phyloP scores from a whole-genome alignment of 2,797 vertebrate genomes.

The Loris lydekkerianus region DNA sequence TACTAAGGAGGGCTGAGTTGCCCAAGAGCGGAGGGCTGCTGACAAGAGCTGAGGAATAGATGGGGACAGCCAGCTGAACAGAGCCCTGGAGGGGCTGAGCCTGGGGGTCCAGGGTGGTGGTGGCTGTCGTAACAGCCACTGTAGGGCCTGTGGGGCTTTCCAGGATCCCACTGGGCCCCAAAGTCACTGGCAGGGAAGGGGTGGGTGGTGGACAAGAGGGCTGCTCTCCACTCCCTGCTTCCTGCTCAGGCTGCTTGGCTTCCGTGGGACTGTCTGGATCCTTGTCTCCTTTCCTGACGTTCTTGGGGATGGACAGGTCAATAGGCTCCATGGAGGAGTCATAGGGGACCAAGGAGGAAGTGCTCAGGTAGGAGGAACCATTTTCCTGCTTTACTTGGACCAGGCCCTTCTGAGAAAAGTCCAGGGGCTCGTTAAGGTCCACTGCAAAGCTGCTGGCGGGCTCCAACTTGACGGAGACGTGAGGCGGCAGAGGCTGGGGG shows the following conservation, averaged over 20 bases:
- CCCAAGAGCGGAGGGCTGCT: slow-evolving; percentile 89
- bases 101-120: slow-evolving; percentile 80
- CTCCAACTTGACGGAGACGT: slow-evolving; percentile 93
- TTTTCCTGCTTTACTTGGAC: slow-evolving; percentile 93
- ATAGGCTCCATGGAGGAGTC: slow-evolving; percentile 95
- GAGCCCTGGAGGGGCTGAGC: slow-evolving; percentile 88
- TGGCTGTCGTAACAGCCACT: fast-evolving
- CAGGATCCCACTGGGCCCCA: slow-evolving; percentile 83
- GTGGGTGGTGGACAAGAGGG: slow-evolving; percentile 83
- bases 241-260: slow-evolving; percentile 88
- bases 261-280: slow-evolving; percentile 74
- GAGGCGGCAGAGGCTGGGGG: slow-evolving; percentile 70
- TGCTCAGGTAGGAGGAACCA: slow-evolving; percentile 70
- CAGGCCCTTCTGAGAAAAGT: slow-evolving; percentile 92
- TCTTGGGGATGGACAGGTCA: slow-evolving; percentile 94
- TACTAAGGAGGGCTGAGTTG: slow-evolving; percentile 87
- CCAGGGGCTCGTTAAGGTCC: slow-evolving; percentile 94
- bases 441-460: slow-evolving; percentile 86
- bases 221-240: slow-evolving; percentile 81
- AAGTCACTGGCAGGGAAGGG: slow-evolving; percentile 82
- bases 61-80: slow-evolving; percentile 89
- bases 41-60: slow-evolving; percentile 88
- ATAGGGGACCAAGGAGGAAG: slow-evolving; percentile 84
- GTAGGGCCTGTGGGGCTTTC: slow-evolving; percentile 83
- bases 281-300: slow-evolving; percentile 88